These are phyloP conservation scores for Osmerus mordax DNA, from an alignment of 2,113 vertebrate species.

Conservation along the genomic window DNA sequence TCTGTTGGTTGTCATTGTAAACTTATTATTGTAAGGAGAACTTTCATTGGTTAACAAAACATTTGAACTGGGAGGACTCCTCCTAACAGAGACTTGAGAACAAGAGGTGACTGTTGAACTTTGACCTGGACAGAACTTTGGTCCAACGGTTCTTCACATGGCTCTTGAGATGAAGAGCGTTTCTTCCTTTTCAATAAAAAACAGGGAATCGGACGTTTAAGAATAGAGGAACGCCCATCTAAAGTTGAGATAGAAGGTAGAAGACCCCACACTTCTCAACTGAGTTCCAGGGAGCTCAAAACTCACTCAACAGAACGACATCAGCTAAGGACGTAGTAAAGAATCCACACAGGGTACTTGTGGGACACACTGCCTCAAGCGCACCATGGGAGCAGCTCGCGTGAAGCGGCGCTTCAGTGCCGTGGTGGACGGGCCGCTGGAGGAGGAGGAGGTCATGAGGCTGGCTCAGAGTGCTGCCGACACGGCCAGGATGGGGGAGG, in stretches of 20 bases:
- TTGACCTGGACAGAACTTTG: constrained; percentile 13
- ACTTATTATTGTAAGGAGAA: constrained; percentile 5
- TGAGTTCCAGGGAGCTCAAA: neutral
- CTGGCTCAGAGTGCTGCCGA: constrained; percentile 72
- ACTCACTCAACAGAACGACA: constrained; percentile 6
- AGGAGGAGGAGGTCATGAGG: constrained; percentile 78
- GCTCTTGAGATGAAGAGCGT: constrained; percentile 13
- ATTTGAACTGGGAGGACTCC: constrained; percentile 11
- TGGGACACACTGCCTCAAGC: neutral
- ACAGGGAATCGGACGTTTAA: neutral
- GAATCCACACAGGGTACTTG: constrained; percentile 9
- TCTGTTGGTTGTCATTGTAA: constrained; percentile 4
- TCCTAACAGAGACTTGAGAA: neutral
- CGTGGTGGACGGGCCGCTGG: constrained; percentile 72
- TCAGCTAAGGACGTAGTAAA: constrained; percentile 19
- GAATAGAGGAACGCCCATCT: neutral
- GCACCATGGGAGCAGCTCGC: constrained; percentile 71
- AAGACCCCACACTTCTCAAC: neutral
- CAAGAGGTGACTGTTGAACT: constrained; percentile 6
- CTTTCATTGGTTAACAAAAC: constrained; percentile 12
- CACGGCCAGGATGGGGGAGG: constrained; percentile 53
- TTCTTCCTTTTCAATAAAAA: constrained; percentile 9
- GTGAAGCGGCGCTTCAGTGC: constrained; percentile 77
- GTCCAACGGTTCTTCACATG: constrained; percentile 14
- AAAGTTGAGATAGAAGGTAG: too few relatives aligned